A percentile compares a stretch with the other conserved stretches of the same genome.
phyloP scores from a whole-genome alignment of 1,140 invertebrate species.

The Planococcus citri region DNA sequence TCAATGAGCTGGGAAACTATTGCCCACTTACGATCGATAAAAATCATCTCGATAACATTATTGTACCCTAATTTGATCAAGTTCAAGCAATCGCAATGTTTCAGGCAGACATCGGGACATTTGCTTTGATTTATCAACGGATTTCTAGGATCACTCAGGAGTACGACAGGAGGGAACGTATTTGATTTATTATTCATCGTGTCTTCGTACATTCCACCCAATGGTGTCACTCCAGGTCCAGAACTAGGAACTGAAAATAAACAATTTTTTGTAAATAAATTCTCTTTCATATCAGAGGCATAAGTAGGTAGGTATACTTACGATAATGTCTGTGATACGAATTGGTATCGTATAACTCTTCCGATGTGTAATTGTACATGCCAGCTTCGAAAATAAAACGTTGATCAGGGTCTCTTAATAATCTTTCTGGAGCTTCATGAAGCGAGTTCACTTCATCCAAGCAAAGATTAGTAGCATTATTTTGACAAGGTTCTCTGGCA shows the following conservation, averaged over 20 bases:
- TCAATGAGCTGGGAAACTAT: too few species aligned
- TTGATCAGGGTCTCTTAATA: neutral
- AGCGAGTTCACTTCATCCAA: neutral
- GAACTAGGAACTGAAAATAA: neutral
- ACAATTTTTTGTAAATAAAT: too few species aligned
- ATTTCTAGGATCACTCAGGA: neutral
- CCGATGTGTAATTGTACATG: neutral
- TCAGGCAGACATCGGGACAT: neutral
- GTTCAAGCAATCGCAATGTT: neutral
- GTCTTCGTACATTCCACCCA: neutral
- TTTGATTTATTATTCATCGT: neutral
- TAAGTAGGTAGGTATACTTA: too few species aligned
- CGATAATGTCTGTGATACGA: neutral
- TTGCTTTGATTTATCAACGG: neutral
- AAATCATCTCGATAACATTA: neutral
- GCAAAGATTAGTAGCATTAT: neutral
- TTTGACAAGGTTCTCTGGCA: neutral
- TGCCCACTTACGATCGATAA: conserved; percentile 18
- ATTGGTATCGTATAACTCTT: neutral
- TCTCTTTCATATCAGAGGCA: too few species aligned
- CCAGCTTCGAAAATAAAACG: neutral
- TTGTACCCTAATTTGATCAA: conserved; percentile 10
- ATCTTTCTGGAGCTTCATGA: neutral
- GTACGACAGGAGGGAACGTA: neutral
- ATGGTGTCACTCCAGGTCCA: neutral